Percentiles rank a stretch among this genome's conserved stretches.
Conservation (phyloP, 2,113 vertebrate genomes). For the Hymenochirus boettgeri region DNA sequence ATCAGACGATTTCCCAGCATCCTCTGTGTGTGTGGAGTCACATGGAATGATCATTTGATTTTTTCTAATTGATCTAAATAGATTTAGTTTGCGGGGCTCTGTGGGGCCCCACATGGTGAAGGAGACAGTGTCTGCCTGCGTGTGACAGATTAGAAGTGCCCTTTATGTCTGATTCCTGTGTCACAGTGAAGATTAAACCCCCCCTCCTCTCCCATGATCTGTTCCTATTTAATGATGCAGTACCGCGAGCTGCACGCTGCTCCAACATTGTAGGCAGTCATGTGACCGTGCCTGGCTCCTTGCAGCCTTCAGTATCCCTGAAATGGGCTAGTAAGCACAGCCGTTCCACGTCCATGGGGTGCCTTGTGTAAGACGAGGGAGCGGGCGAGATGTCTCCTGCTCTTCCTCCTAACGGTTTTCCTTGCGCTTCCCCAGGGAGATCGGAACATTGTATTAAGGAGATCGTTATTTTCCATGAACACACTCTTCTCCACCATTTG, state of each 20-base stretch:
- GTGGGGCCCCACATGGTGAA: no score
- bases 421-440: slow-evolving; percentile 59
- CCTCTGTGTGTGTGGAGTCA: no score
- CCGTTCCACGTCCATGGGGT: slow-evolving; percentile 57
- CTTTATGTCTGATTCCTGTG: no score
- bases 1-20: no score
- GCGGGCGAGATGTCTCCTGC: slow-evolving; percentile 66
- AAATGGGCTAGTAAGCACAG: slow-evolving; percentile 65
- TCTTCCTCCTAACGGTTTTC: slow-evolving; percentile 54
- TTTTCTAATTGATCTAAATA: no score
- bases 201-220: no score
- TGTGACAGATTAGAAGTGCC: no score
- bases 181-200: no score
- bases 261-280: slow-evolving; percentile 68
- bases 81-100: no score
- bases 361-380: slow-evolving; percentile 55
- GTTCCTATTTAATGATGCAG: no score
- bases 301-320: slow-evolving; percentile 65
- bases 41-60: no score
- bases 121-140: no score
- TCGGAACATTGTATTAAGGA: slow-evolving; percentile 65
- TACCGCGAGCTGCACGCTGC: slow-evolving; percentile 70
- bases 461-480: slow-evolving; percentile 62
- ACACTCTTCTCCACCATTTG: slow-evolving; percentile 56
- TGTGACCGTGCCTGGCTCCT: slow-evolving; percentile 71